Base-by-base conservation (phyloP, 2,113 vertebrate genomes). In the Alectura lathami region DNA sequence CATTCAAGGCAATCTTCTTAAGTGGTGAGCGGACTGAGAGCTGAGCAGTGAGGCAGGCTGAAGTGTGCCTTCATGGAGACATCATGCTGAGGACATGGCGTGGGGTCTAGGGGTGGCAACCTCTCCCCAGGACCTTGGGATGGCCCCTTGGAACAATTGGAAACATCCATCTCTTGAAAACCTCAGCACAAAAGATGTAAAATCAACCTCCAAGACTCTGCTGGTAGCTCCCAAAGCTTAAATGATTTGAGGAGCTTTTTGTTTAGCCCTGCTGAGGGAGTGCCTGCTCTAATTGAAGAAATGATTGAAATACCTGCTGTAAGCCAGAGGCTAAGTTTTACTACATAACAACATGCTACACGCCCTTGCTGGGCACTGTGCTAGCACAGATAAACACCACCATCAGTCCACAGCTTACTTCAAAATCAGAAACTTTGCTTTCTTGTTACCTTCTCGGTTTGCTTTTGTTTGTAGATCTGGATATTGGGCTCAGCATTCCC, bases 101-200 rank as follows among this genome's bases (percentile, higher is more conserved):
- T 16, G 27, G 18, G 17, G 9, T 5, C 8, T 34, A n/a, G 16
- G 32, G 9, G 20, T 40, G 45, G 34, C 38, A 66, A 22, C 11
- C 3, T 5, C 23, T 30, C n/a, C 4, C 0, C 0, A 8, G 27
- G 17, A 34, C 23, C 2, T 12, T 1, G 1, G 27, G 30, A 18
- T 27, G 17, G 26, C 26, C 36, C 36, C 17, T 63, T 40, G 17
- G 36, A 22, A 43, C 27, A 59, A 8, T 17, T 34, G 60, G 59
- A 66, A 51, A 34, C 8, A 32, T 43, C 32, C 32, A 9, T 12
- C 11, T 24, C 14, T 3, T 75, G 67, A 17, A 76, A 86, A 23
- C 6, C 18, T 40, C 45, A 70, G 24, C 59, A 78, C 4, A 7
- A 51, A 85, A 68, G 18, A 36, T 12, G 3, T 42, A 75, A 84